Evolutionary conservation across 2,113 vertebrate genomes (phyloP).

Genomic region (Ptilorrhoa leucosticta): DNA sequence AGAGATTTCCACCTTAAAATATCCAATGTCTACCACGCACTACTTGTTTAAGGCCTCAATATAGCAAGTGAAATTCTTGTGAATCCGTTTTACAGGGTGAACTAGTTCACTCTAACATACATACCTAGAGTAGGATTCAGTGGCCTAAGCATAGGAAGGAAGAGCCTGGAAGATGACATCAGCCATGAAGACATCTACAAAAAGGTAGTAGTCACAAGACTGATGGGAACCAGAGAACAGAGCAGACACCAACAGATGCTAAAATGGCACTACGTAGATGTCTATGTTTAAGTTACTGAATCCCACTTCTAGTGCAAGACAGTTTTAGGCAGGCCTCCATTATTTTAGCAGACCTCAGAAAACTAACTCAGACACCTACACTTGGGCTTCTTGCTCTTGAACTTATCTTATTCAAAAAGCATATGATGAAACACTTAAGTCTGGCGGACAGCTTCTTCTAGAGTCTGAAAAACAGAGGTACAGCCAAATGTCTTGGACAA

Average conservation of each 20-base stretch:
- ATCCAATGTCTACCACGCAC: background rate
- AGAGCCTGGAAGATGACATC: background rate
- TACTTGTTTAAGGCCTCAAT: background rate
- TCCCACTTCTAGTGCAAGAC: background rate
- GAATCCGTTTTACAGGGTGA: background rate
- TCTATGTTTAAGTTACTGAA: conserved; percentile 23
- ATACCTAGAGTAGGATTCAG: background rate
- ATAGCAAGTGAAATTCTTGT: background rate
- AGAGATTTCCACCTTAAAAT: background rate
- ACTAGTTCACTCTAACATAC: background rate
- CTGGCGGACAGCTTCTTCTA: background rate
- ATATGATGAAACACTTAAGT: background rate
- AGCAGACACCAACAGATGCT: conserved; percentile 6
- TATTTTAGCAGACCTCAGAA: background rate
- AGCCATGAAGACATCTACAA: conserved; percentile 22
- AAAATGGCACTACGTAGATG: background rate
- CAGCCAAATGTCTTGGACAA: conserved; percentile 1
- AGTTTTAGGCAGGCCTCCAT: background rate
- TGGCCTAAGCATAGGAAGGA: background rate
- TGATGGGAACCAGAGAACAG: background rate
- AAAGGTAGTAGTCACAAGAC: conserved; percentile 24
- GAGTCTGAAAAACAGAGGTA: background rate
- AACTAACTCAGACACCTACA: background rate
- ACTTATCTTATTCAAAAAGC: background rate
- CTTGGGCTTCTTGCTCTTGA: background rate